Evolutionary conservation across 2,797 vertebrate genomes (phyloP).

Genomic region (Heterohyrax brucei): DNA sequence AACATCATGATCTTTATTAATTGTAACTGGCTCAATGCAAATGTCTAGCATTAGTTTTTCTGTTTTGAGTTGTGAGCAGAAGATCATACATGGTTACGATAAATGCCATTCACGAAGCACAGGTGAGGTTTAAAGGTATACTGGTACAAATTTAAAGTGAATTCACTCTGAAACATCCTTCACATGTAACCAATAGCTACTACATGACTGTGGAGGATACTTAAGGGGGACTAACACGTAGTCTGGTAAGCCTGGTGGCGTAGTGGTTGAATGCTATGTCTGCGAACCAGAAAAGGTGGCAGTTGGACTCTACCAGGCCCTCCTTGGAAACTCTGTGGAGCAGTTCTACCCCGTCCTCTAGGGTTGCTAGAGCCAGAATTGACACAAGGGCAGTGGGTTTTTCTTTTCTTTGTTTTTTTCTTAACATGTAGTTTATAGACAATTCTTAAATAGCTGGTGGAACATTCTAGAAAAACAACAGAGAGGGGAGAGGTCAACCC

Average conservation of each 20-base stretch:
- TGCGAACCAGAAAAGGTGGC: no score
- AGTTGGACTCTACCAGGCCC: no score
- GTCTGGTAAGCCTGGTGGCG: no score
- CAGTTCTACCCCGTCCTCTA: no score
- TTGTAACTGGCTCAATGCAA: constrained; percentile 44
- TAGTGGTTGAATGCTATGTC: no score
- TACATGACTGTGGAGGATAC: not conserved
- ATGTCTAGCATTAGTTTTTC: not conserved
- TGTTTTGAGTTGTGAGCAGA: constrained; percentile 14
- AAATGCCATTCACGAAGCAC: constrained; percentile 21
- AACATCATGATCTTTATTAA: constrained; percentile 47
- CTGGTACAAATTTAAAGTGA: constrained; percentile 15
- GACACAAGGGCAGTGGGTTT: no score
- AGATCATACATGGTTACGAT: not conserved
- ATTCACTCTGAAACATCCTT: constrained; percentile 35
- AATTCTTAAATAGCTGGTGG: constrained; percentile 24
- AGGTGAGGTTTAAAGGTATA: constrained; percentile 14
- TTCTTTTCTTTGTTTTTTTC: no score
- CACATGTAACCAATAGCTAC: not conserved
- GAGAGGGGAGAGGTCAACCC: not conserved
- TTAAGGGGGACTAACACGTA: not conserved
- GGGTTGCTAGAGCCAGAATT: no score
- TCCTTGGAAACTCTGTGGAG: no score
- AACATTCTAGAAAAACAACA: not conserved
- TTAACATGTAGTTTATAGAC: not conserved